Evolutionary conservation across 2,113 vertebrate genomes (phyloP).

Genomic region (Drymodes brunneopygia): DNA sequence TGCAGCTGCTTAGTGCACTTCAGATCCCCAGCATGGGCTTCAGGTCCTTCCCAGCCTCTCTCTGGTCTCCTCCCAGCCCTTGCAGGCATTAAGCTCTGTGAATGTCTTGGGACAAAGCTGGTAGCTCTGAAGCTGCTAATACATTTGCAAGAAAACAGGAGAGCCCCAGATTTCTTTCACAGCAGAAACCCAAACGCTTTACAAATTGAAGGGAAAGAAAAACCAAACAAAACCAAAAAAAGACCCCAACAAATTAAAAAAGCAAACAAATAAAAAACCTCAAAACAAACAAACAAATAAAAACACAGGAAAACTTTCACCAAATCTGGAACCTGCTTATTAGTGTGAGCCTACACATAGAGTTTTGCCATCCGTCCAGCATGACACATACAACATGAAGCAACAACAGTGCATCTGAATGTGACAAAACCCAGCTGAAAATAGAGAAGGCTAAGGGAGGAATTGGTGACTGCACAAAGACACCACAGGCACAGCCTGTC

Average conservation of each 20-base stretch:
- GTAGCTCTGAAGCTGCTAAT: neutral
- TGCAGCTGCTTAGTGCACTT: neutral
- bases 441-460: rapidly evolving
- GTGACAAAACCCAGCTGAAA: neutral
- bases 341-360: rapidly evolving
- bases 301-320: neutral
- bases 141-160: neutral
- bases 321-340: neutral
- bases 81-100: neutral
- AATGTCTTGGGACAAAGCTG: neutral
- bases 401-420: neutral
- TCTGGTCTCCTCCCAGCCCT: neutral
- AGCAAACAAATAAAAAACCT: neutral
- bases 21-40: neutral
- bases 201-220: neutral
- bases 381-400: neutral
- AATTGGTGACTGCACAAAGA: neutral
- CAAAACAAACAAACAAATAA: neutral
- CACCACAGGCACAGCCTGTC: neutral
- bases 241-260: neutral
- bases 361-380: neutral
- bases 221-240: neutral
- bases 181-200: neutral
- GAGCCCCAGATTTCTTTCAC: neutral
- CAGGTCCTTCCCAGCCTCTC: neutral